Conservation (phyloP, 1,140 invertebrate species). For the Achroia grisella region DNA sequence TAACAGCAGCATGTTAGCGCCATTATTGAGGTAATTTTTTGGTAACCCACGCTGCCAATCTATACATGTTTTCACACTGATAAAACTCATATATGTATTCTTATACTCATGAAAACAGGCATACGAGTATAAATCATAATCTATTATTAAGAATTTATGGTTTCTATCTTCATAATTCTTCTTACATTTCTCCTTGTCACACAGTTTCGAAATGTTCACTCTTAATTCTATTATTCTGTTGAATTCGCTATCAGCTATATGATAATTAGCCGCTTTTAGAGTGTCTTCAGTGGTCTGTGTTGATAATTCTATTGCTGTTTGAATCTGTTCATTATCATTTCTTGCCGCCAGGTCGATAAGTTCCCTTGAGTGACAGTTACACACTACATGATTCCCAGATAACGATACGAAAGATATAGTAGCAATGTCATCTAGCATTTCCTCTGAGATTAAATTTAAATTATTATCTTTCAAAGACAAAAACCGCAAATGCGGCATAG, state of each 20-base stretch:
- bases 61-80: conserved; percentile 26
- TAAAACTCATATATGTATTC: conserved; percentile 20
- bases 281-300: neutral
- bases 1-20: conserved; percentile 25
- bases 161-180: conserved; percentile 7
- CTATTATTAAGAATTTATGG: conserved; percentile 34
- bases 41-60: conserved; percentile 15
- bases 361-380: conserved; percentile 66
- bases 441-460: conserved; percentile 67
- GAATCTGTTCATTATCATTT: conserved; percentile 23
- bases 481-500: conserved; percentile 50
- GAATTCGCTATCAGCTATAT: conserved; percentile 29
- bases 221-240: conserved; percentile 15
- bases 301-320: neutral
- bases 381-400: conserved; percentile 72
- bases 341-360: conserved; percentile 57
- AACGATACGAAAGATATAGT: conserved; percentile 54
- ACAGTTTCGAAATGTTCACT: neutral
- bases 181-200: neutral
- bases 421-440: conserved; percentile 67
- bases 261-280: conserved; percentile 7
- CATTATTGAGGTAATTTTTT: conserved; percentile 11
- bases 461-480: conserved; percentile 70
- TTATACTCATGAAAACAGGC: conserved; percentile 32
- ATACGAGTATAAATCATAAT: conserved; percentile 36